phyloP scores from a whole-genome alignment of 30 jellyfish, hydroid and myxozoan species.

The Hydractinia echinata region DNA sequence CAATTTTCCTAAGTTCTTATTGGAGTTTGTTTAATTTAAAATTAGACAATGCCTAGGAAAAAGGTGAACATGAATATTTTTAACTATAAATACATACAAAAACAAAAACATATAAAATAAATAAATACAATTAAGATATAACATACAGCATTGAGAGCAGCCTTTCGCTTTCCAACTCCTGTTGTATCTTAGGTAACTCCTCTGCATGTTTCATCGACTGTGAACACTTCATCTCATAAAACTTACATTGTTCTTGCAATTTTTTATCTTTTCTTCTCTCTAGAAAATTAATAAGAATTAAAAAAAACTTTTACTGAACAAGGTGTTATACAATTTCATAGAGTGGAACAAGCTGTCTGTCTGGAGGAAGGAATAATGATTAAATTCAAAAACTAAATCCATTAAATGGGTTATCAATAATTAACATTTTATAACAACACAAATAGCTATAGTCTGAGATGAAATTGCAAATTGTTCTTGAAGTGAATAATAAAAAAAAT shows the following conservation, averaged over 20 bases:
- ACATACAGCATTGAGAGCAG: constrained; percentile 89
- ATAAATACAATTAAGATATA: neutral
- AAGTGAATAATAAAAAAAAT: too few species aligned
- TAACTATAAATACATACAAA: neutral
- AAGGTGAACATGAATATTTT: neutral
- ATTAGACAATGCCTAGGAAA: neutral
- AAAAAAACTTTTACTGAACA: too few species aligned
- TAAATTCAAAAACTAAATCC: too few species aligned
- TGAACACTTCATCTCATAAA: constrained; percentile 57
- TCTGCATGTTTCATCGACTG: constrained; percentile 79
- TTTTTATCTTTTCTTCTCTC: constrained; percentile 74
- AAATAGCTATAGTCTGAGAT: too few species aligned
- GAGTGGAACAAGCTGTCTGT: too few species aligned
- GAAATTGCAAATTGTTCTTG: too few species aligned
- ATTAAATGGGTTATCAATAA: too few species aligned
- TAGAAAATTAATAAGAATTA: constrained; percentile 12
- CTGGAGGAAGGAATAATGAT: too few species aligned
- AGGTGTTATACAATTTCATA: too few species aligned
- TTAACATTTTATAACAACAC: too few species aligned
- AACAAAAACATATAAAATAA: neutral
- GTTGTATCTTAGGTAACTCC: constrained; percentile 84
- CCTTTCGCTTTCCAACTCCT: constrained; percentile 82
- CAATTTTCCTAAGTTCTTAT: neutral
- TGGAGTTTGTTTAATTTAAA: neutral
- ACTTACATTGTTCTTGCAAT: constrained; percentile 74